phyloP scores from a whole-genome alignment of 2,797 vertebrate species.

The Muscicapa comitata region DNA sequence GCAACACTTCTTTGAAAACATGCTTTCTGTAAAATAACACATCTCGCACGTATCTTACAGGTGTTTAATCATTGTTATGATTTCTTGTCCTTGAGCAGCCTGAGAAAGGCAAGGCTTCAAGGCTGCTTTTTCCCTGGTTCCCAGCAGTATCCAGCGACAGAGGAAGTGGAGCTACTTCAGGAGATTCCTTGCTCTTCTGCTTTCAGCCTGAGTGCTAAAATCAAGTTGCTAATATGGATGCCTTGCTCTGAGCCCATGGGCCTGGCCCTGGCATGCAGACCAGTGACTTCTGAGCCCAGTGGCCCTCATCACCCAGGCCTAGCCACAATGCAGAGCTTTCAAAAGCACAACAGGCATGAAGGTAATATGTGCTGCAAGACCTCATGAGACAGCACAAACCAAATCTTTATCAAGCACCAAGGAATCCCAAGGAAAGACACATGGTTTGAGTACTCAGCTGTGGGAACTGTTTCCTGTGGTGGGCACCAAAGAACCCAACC shows the following conservation, averaged over 20 bases:
- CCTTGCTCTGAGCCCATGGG: not conserved
- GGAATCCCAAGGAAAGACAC: not conserved
- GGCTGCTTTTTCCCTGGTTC: no score
- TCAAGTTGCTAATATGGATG: rapidly evolving
- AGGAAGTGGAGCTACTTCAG: not conserved
- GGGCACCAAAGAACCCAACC: not conserved
- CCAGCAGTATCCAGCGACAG: no score
- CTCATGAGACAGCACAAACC: not conserved
- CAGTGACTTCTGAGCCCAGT: not conserved
- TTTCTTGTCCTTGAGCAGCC: no score
- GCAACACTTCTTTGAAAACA: no score
- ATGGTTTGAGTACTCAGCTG: not conserved
- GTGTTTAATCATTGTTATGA: no score
- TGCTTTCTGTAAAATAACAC: no score
- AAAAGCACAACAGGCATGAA: not conserved
- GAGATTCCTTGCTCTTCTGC: not conserved
- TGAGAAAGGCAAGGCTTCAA: no score
- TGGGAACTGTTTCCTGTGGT: not conserved
- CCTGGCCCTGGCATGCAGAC: not conserved
- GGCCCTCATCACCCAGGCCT: not conserved
- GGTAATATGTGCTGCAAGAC: rapidly evolving
- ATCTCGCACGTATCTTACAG: no score
- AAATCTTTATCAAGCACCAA: not conserved
- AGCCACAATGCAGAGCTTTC: not conserved
- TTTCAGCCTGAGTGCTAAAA: not conserved